A percentile compares a stretch with the other conserved stretches of the same genome.
phyloP scores from a whole-genome alignment of 2,888 invertebrate species.

The Alloplasta piceator region DNA sequence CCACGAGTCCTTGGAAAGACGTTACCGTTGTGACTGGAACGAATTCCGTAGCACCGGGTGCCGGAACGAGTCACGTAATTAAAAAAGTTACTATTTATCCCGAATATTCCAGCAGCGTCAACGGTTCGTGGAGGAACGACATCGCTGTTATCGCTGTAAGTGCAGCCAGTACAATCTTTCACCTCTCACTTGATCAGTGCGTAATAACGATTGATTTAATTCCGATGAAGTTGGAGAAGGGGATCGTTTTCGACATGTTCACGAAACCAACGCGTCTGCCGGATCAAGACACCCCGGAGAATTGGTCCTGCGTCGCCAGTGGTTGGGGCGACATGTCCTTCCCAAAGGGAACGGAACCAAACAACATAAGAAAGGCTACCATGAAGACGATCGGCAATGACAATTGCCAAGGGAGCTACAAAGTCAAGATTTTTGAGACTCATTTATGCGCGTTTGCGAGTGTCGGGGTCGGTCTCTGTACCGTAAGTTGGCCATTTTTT shows the following conservation, averaged over 20 bases:
- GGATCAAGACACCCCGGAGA: constrained; percentile 1
- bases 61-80: no score
- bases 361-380: constrained; percentile 31
- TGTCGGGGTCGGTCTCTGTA: constrained; percentile 37
- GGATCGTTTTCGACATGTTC: constrained; percentile 50
- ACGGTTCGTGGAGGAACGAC: no score
- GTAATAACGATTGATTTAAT: neutral
- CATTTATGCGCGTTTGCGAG: constrained; percentile 40
- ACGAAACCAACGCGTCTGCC: constrained; percentile 55
- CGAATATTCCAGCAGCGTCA: no score
- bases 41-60: no score
- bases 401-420: neutral
- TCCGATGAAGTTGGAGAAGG: constrained; percentile 52
- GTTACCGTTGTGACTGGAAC: constrained; percentile 46
- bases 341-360: constrained; percentile 30
- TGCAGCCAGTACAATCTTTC: no score
- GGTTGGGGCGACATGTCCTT: constrained; percentile 49
- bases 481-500: constrained; percentile 31
- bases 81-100: no score
- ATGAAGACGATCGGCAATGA: constrained; percentile 38
- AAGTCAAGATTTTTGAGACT: neutral
- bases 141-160: no score
- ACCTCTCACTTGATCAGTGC: neutral
- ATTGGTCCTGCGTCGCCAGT: constrained; percentile 31
- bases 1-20: neutral